phyloP scores from a whole-genome alignment of 2,113 vertebrate species.

The Nycticebus coucang region DNA sequence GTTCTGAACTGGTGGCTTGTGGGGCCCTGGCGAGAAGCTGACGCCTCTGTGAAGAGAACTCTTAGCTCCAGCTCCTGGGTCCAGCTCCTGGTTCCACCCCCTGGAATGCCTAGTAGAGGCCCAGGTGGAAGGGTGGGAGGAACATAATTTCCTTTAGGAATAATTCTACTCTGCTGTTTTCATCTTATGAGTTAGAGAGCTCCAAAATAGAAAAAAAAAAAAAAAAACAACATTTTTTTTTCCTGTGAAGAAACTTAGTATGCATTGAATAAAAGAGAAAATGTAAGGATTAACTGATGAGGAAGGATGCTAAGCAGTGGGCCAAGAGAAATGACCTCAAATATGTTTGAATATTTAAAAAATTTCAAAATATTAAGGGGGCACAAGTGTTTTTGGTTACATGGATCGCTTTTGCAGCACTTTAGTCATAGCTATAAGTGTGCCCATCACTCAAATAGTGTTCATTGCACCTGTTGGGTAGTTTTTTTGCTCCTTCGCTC shows the following conservation, averaged over 20 bases:
- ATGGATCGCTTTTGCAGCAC: no score
- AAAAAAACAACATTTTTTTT: no score
- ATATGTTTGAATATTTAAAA: no score
- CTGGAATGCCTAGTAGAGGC: background rate
- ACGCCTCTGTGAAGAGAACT: background rate
- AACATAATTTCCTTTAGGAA: background rate
- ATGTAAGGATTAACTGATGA: background rate
- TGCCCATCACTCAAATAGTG: no score
- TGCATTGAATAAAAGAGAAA: background rate
- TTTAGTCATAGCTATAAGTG: no score
- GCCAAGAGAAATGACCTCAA: background rate
- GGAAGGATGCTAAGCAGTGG: background rate
- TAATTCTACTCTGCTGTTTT: background rate
- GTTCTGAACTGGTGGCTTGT: background rate
- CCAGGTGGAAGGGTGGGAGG: background rate
- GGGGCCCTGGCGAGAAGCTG: background rate
- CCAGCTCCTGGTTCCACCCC: fast-evolving
- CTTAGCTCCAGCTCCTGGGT: no score
- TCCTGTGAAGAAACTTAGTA: background rate
- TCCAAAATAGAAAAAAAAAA: background rate
- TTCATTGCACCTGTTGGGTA: no score
- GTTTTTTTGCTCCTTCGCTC: no score
- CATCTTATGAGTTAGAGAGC: background rate
- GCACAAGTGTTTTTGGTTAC: no score
- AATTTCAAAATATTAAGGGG: no score